phyloP scores from a whole-genome alignment of 2,113 vertebrate species.

The Uria lomvia region DNA sequence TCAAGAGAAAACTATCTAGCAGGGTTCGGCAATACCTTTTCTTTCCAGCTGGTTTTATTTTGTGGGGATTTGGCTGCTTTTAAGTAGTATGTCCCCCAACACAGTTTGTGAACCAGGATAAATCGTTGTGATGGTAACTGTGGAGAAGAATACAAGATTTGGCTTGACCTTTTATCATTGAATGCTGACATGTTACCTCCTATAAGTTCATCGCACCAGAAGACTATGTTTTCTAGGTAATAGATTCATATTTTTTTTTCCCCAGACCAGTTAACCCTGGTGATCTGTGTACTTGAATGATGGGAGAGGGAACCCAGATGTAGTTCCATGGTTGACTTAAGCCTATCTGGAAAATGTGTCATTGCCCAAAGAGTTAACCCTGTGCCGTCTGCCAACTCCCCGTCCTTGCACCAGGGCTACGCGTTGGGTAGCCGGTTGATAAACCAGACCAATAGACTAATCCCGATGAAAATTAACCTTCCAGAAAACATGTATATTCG shows the following conservation, averaged over 20 bases:
- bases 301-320: background rate
- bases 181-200: background rate
- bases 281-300: background rate
- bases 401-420: background rate
- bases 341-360: background rate
- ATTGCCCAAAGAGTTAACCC: background rate
- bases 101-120: background rate
- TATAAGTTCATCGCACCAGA: background rate
- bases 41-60: background rate
- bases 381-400: background rate
- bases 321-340: background rate
- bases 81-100: background rate
- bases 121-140: rapidly evolving
- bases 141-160: background rate
- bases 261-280: background rate
- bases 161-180: background rate
- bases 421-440: background rate
- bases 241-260: background rate
- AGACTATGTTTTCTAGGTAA: background rate
- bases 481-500: background rate
- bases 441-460: background rate
- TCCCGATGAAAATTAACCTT: background rate
- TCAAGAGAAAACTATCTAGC: background rate
- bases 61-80: background rate
- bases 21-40: background rate